phyloP scores from a whole-genome alignment of 2,797 vertebrate genomes.

The Spheniscus humboldti region DNA sequence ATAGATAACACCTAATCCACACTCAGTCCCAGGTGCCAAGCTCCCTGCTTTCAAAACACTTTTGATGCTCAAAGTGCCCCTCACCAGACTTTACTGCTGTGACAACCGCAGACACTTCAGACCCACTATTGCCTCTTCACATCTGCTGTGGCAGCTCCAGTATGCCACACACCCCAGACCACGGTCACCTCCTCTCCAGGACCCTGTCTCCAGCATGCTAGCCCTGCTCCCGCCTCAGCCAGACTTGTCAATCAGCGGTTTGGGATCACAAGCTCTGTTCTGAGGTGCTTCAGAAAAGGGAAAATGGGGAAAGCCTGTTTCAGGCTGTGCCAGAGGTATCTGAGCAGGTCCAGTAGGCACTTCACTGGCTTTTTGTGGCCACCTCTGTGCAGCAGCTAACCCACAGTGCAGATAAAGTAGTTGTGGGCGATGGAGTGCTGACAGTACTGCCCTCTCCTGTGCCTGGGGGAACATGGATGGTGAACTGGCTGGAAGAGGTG shows the following conservation, averaged over 20 bases:
- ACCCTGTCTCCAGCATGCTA: background rate
- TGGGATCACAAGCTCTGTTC: background rate
- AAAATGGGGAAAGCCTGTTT: background rate
- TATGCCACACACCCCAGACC: background rate
- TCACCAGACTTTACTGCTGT: background rate
- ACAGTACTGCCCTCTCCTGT: background rate
- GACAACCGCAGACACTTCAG: background rate
- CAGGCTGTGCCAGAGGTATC: background rate
- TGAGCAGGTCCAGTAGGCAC: background rate
- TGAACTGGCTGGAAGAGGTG: background rate
- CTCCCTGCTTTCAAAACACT: background rate
- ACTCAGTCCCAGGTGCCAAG: background rate
- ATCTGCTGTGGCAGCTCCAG: background rate
- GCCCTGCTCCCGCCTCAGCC: background rate
- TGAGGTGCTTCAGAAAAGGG: background rate
- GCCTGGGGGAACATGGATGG: background rate
- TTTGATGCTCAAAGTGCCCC: background rate
- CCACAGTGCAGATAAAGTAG: background rate
- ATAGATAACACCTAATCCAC: background rate
- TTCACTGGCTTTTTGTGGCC: background rate
- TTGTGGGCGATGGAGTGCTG: background rate
- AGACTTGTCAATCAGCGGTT: background rate
- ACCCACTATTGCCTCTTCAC: background rate
- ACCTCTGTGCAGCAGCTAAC: background rate
- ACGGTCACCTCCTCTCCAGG: background rate